Evolutionary conservation across 2,113 vertebrate genomes (phyloP).

Genomic region (Oenanthe melanoleuca): DNA sequence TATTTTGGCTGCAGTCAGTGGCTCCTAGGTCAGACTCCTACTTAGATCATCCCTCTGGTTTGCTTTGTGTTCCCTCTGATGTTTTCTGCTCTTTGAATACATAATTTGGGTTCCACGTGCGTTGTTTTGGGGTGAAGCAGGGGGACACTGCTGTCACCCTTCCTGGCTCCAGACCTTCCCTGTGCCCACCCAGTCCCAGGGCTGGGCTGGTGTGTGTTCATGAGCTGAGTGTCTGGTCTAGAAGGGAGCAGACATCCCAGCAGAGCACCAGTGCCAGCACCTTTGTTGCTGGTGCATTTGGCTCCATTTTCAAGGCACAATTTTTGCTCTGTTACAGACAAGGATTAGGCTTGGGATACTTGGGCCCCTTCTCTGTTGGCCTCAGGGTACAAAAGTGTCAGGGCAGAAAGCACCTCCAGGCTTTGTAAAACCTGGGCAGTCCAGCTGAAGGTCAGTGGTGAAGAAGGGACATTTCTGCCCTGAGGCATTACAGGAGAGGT

Average conservation of each 20-base stretch:
- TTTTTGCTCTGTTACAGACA: background rate
- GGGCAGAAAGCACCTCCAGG: background rate
- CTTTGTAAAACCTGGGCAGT: background rate
- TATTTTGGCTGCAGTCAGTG: background rate
- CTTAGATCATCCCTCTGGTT: background rate
- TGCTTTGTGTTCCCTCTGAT: background rate
- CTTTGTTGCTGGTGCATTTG: background rate
- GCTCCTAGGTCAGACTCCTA: background rate
- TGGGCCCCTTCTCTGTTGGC: background rate
- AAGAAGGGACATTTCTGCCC: background rate
- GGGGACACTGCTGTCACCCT: accelerated
- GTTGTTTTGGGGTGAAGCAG: background rate
- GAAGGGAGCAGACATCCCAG: background rate
- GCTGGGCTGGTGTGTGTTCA: background rate
- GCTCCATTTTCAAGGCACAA: background rate
- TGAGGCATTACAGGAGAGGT: background rate
- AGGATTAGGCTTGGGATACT: background rate
- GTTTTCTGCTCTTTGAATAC: background rate
- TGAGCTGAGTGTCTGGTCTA: background rate
- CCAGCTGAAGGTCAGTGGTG: background rate
- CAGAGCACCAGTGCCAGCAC: too few relatives aligned
- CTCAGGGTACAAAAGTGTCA: too few relatives aligned
- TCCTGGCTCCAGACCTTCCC: background rate
- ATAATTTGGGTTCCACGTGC: background rate
- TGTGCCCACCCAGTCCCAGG: background rate